phyloP scores from a whole-genome alignment of 2,888 invertebrate genomes.

The Cerceris ruficornis region DNA sequence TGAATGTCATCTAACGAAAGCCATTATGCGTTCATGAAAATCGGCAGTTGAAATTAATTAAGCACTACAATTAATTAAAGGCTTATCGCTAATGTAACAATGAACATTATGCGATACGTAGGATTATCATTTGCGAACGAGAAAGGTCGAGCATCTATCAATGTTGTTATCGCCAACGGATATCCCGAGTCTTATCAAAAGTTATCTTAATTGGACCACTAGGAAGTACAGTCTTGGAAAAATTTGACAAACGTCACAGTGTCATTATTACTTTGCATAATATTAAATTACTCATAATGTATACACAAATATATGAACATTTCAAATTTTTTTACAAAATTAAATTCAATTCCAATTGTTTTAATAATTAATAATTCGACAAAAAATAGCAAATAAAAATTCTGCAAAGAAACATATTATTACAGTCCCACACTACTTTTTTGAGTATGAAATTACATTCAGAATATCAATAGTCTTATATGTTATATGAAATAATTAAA shows the following conservation, averaged over 20 bases:
- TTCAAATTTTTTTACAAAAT: no score
- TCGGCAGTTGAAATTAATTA: not conserved
- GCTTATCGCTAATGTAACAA: conserved; percentile 21
- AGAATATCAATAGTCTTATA: no score
- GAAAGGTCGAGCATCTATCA: conserved; percentile 44
- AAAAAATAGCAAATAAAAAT: no score
- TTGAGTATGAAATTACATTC: no score
- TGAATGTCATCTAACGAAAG: no score
- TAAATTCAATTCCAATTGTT: no score
- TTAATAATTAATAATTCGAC: no score
- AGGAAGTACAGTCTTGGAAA: conserved; percentile 40
- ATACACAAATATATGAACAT: no score
- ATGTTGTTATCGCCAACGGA: conserved; percentile 59
- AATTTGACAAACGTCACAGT: conserved; percentile 1
- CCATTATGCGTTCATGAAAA: not conserved
- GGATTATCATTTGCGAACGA: conserved; percentile 24
- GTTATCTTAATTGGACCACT: conserved; percentile 67
- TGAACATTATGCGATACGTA: conserved; percentile 14
- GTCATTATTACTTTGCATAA: not conserved
- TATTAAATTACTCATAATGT: no score
- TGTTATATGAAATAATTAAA: no score
- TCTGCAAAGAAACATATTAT: no score
- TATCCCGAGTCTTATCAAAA: conserved; percentile 61
- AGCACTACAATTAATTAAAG: conserved; percentile 24
- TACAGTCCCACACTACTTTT: no score